Evolutionary conservation across 2,888 invertebrate genomes (phyloP), one percentile per base, ranked within the genome.

Genomic region (Nomada fabriciana): DNA sequence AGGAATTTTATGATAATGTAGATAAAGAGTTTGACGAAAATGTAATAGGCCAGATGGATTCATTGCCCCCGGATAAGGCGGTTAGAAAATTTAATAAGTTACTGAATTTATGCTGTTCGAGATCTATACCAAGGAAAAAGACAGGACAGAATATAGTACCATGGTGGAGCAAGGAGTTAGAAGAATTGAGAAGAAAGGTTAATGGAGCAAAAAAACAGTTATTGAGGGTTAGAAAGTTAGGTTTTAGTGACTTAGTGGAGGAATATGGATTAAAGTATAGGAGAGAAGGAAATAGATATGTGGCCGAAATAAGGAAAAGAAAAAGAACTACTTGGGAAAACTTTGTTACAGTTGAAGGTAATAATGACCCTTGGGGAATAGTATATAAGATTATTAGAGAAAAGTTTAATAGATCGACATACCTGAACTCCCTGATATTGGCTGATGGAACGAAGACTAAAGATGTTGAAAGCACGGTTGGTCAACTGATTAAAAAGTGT

Each of bases 111-210:
- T 15, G 50, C 10, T 50, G 50, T 10, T 18, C 18, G 0, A 50
- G 3, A 15, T 0, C 50, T 10, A 50, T 18, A 50, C 18, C 15
- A 0, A 50, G 9, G 4, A 0, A 9, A 13, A 2, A 50, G 5
- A 15, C 15, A 50, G 9, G 18, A 15, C 18, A 50, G 50, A 50
- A 50, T 0, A 50, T 10, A 50, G 50, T 50, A 50, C 50, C 50
- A 50, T 72, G 72, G 72, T 72, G 72, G 72, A 53, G 7, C 25
- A 15, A 71, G 2, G 43, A 71, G 4, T 52, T 72, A 15, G 15
- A 23, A 9, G 10, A 53, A n/a, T 10, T 53, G 1, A 50, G 63
- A 10, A 63, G 63, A 25, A 15, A 50, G 2, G 72, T 43, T 0
- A 63, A 52, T n/a, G n/a, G 4, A 1, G 20, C 29, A 0, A 61